phyloP scores from a whole-genome alignment of 1,140 invertebrate genomes.

The Steinernema khuongi region DNA sequence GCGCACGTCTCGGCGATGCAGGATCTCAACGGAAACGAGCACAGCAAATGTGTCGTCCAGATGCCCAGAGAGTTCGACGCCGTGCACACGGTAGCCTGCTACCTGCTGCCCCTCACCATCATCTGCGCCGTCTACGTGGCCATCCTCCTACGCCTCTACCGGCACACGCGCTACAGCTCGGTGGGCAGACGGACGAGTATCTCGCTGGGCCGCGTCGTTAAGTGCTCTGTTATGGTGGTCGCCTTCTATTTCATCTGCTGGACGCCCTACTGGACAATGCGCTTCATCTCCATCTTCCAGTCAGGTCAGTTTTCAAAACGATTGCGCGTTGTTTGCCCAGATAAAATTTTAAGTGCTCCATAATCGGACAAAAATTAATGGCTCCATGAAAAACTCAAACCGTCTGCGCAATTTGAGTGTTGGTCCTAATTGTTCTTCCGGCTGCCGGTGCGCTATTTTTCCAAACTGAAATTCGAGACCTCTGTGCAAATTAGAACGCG shows the following conservation, averaged over 20 bases:
- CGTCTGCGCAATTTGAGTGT: neutral
- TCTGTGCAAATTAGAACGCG: conserved; percentile 4
- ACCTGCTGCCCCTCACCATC: conserved; percentile 43
- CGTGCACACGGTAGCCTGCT: conserved; percentile 42
- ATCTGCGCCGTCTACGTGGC: conserved; percentile 51
- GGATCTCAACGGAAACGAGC: conserved; percentile 22
- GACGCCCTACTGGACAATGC: conserved; percentile 49
- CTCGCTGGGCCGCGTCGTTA: conserved; percentile 48
- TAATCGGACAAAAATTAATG: neutral
- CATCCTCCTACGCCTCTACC: conserved; percentile 44
- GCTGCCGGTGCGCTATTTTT: conserved; percentile 12
- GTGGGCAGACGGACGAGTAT: conserved; percentile 49
- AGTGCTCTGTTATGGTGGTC: conserved; percentile 54
- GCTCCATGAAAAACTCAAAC: neutral
- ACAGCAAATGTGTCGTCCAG: conserved; percentile 34
- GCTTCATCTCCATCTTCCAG: conserved; percentile 27
- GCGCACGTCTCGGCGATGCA: conserved; percentile 37
- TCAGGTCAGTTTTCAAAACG: conserved; percentile 19
- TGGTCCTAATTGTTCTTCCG: conserved; percentile 3
- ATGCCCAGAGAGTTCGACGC: conserved; percentile 39
- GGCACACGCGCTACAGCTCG: conserved; percentile 44
- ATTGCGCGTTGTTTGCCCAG: neutral
- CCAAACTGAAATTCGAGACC: neutral
- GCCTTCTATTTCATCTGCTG: conserved; percentile 56
- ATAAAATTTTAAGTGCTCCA: neutral